phyloP scores from a whole-genome alignment of 2,888 invertebrate genomes.

The Aleiodes testaceus region DNA sequence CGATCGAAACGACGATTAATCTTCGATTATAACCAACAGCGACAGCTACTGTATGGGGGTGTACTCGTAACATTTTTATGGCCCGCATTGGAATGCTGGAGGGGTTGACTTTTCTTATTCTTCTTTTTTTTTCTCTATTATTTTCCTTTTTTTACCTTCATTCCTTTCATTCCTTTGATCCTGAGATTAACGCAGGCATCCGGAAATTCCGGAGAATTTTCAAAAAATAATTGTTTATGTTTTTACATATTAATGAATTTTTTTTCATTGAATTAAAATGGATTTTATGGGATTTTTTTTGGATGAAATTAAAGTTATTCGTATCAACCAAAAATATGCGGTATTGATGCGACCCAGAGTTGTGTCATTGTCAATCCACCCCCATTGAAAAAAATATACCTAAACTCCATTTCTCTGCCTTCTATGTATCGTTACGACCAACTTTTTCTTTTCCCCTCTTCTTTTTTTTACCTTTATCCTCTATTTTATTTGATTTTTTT shows the following conservation, averaged over 20 bases:
- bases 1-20: constrained; percentile 64
- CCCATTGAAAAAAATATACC: constrained; percentile 54
- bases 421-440: constrained; percentile 45
- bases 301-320: constrained; percentile 60
- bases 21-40: constrained; percentile 70
- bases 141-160: constrained; percentile 11
- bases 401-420: constrained; percentile 58
- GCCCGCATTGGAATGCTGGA: constrained; percentile 48
- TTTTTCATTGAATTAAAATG: too few relatives aligned
- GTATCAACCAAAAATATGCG: constrained; percentile 61
- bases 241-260: too few relatives aligned
- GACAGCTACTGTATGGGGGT: constrained; percentile 55
- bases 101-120: constrained; percentile 43
- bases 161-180: constrained; percentile 15
- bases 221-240: not conserved
- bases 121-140: constrained; percentile 23
- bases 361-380: constrained; percentile 48
- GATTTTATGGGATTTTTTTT: too few relatives aligned
- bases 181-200: constrained; percentile 29
- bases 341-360: constrained; percentile 57
- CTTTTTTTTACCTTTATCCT: constrained; percentile 5
- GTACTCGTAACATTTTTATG: constrained; percentile 51
- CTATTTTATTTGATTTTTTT: constrained; percentile 8
- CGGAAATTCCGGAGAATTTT: constrained; percentile 8
- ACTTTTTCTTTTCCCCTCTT: constrained; percentile 32